Evolutionary conservation across 2,797 vertebrate species (phyloP), one percentile per base, ranked within the genome.

Genomic region (Avahi laniger): DNA sequence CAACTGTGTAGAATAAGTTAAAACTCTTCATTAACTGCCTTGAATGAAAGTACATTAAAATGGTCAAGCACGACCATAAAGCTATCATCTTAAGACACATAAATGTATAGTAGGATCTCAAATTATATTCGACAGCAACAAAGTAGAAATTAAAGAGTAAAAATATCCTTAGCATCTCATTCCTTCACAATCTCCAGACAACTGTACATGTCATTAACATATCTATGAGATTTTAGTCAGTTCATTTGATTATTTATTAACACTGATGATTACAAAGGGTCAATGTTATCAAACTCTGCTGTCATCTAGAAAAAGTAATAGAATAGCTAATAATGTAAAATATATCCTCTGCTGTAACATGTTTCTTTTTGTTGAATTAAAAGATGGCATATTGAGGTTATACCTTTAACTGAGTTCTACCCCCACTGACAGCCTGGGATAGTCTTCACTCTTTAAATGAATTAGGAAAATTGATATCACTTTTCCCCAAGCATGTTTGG

Each of bases 1-100:
- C 5, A 86, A 57, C 20, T 80, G 7, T 86, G 3, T 76, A 57
- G 10, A 1, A 76, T 93, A 91, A 72, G 1, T 93, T 84, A 26
- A 87, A 89, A 65, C 3, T 48, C 9, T 89, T 96, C 17, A 48
- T 90, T 54, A 33, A 78, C 46, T 91, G 9, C 9, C 63, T 84
- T 46, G 22, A 90, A 84, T 85, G 33, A 96, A 92, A 94, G 52
- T 88, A 80, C 11, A 52, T 85, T n/a, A 76, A 50, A 82, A 93
- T 95, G 14, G 2, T 85, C 89, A 96, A 72, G 15, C 1, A 61
- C 41, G 94, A 18, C 57, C 10, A 46, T 86, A 79, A 89, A 94
- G 90, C 18, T 50, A 46, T 67, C 24, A 85, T 91, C 38, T 93
- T 61, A 93, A 2, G 17, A 48, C 35, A 75, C 0, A 43, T 83